Percentiles rank a stretch among this genome's conserved stretches.
These are phyloP conservation scores for Cryptotis parvus DNA, from an alignment of 2,113 vertebrate species.

Conservation along the genomic window DNA sequence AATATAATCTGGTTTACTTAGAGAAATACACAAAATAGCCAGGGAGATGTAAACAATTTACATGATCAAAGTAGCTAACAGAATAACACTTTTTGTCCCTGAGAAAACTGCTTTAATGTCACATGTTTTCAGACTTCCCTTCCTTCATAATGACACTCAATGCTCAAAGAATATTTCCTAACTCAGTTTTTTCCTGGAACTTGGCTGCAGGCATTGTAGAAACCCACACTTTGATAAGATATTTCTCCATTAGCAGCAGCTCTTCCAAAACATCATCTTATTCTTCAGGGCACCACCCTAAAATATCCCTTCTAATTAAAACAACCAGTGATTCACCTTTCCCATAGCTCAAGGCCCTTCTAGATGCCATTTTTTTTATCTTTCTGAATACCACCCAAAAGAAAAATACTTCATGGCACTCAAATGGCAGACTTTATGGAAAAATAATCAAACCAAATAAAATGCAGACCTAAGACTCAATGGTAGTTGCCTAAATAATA, in stretches of 20 bases:
- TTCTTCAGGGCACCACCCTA: conserved; percentile 63
- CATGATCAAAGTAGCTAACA: not conserved
- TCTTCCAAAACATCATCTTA: conserved; percentile 54
- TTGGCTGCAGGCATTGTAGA: conserved; percentile 38
- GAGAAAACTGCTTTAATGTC: conserved; percentile 23
- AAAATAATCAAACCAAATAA: conserved; percentile 51
- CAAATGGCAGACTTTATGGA: conserved; percentile 28
- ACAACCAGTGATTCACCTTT: conserved; percentile 48
- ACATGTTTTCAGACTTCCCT: conserved; percentile 28
- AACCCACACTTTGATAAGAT: not conserved
- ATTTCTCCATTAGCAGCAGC: not conserved
- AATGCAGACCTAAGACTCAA: not conserved
- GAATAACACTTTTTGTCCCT: conserved; percentile 21
- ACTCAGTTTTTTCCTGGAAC: conserved; percentile 19
- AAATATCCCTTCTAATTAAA: conserved; percentile 65
- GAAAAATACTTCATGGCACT: conserved; percentile 48
- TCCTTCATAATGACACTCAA: not conserved
- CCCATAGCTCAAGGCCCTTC: conserved; percentile 43
- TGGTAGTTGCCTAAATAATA: conserved; percentile 7
- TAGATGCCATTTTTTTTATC: conserved; percentile 61
- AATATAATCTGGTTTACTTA: not conserved
- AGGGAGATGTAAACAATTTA: not conserved
- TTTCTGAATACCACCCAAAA: conserved; percentile 26
- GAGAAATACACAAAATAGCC: not conserved
- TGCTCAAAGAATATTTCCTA: not conserved